phyloP scores from a whole-genome alignment of 2,888 invertebrate species.

The Lutraria lutraria region DNA sequence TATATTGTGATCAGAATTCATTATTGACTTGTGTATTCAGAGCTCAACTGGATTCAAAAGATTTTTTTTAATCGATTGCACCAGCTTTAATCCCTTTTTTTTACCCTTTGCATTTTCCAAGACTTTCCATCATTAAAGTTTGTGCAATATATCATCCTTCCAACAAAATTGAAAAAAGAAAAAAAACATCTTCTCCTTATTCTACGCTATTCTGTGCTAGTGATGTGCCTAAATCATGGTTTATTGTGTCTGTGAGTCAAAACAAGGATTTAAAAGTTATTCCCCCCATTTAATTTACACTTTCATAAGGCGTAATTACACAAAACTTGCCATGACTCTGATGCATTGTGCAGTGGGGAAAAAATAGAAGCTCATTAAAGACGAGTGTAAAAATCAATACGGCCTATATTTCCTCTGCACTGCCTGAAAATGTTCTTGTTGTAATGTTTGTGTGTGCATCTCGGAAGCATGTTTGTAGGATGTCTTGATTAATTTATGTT shows the following conservation, averaged over 20 bases:
- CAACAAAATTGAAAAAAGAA: background rate
- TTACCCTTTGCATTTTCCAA: slow-evolving; percentile 1
- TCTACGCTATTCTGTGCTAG: slow-evolving; percentile 26
- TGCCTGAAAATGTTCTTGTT: slow-evolving; percentile 13
- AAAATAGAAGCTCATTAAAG: slow-evolving; percentile 31
- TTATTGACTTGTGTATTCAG: background rate
- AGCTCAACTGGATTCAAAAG: background rate
- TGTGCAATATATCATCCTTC: background rate
- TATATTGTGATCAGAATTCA: background rate
- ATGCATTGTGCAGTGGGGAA: slow-evolving; percentile 32
- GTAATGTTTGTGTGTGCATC: slow-evolving; percentile 16
- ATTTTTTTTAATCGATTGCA: background rate
- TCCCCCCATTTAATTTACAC: slow-evolving; percentile 38
- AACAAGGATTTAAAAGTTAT: slow-evolving; percentile 31
- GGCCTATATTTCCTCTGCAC: slow-evolving; percentile 29
- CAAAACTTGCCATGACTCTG: slow-evolving; percentile 30
- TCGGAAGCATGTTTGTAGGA: background rate
- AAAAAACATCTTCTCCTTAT: background rate
- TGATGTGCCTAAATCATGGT: slow-evolving; percentile 31
- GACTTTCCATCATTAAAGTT: slow-evolving; percentile 14
- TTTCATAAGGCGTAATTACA: slow-evolving; percentile 37
- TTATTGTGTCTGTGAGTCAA: slow-evolving; percentile 28
- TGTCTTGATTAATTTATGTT: slow-evolving; percentile 36
- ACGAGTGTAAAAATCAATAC: slow-evolving; percentile 37
- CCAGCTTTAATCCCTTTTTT: background rate